phyloP scores from a whole-genome alignment of 2,888 invertebrate species.

The Nebria brevicollis region DNA sequence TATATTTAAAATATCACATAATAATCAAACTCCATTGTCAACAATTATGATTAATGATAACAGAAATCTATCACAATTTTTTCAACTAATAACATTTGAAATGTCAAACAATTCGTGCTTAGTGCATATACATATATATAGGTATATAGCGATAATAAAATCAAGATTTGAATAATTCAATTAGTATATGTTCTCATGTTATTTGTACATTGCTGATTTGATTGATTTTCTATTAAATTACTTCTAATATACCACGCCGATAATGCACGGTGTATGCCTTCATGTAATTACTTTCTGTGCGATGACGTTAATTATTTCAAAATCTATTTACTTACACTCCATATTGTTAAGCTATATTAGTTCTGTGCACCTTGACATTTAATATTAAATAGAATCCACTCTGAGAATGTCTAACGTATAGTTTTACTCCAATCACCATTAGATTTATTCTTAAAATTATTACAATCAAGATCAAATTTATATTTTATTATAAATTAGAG shows the following conservation, averaged over 20 bases:
- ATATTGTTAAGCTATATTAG: background rate
- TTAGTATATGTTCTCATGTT: background rate
- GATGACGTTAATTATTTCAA: constrained; percentile 1
- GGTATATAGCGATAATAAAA: background rate
- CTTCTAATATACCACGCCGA: background rate
- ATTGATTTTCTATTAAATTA: constrained; percentile 1
- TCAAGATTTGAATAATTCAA: background rate
- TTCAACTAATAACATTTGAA: background rate
- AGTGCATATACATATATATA: background rate
- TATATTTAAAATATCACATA: background rate
- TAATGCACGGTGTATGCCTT: background rate
- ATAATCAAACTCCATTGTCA: background rate
- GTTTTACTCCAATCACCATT: background rate
- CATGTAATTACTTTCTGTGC: background rate
- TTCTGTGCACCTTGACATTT: background rate
- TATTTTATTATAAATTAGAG: too few relatives aligned
- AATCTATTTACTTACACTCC: background rate
- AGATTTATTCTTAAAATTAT: background rate
- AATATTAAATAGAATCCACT: background rate
- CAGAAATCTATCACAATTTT: background rate
- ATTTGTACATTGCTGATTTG: background rate
- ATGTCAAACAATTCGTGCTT: constrained; percentile 1
- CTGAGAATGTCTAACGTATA: background rate
- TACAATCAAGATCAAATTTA: too few relatives aligned
- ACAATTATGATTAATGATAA: constrained; percentile 1